Conservation (phyloP, 2,888 invertebrate species). For the Oxytorus armatus region DNA sequence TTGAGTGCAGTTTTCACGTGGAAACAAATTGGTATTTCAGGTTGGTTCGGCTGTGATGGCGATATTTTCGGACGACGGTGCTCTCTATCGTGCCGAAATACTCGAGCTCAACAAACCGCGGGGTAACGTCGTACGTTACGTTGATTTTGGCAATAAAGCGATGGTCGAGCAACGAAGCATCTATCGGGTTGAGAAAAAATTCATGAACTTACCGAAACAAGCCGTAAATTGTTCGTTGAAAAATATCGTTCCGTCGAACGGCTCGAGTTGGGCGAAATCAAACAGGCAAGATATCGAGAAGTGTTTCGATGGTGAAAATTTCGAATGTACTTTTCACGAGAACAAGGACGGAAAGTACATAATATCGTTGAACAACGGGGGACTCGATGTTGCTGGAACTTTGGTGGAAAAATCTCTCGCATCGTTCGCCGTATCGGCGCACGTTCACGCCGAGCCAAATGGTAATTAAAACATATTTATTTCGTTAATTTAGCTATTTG, state of each 20-base stretch:
- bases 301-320: slow-evolving; percentile 88
- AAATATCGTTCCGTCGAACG: slow-evolving; percentile 86
- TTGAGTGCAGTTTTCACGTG: no score
- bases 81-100: slow-evolving; percentile 90
- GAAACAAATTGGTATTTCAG: slow-evolving; percentile 80
- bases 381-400: slow-evolving; percentile 85
- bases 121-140: slow-evolving; percentile 89
- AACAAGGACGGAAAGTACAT: slow-evolving; percentile 84
- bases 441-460: slow-evolving; percentile 46
- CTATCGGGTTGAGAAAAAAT: slow-evolving; percentile 89
- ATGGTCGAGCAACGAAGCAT: slow-evolving; percentile 88
- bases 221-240: slow-evolving; percentile 89
- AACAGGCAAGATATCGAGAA: slow-evolving; percentile 85
- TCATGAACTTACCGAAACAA: slow-evolving; percentile 89
- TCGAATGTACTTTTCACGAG: slow-evolving; percentile 87
- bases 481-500: background rate
- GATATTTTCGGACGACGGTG: slow-evolving; percentile 89
- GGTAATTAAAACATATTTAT: slow-evolving; percentile 38
- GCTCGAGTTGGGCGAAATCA: slow-evolving; percentile 87
- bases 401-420: slow-evolving; percentile 86
- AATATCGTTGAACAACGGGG: slow-evolving; percentile 85
- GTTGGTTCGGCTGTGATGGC: slow-evolving; percentile 89
- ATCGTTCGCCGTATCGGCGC: slow-evolving; percentile 64
- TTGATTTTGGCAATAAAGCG: slow-evolving; percentile 91
- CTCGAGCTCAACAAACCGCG: slow-evolving; percentile 86